A percentile compares a stretch with the other conserved stretches of the same genome.
phyloP scores from a whole-genome alignment of 2,888 invertebrate genomes.

The Leucozona laternaria region DNA sequence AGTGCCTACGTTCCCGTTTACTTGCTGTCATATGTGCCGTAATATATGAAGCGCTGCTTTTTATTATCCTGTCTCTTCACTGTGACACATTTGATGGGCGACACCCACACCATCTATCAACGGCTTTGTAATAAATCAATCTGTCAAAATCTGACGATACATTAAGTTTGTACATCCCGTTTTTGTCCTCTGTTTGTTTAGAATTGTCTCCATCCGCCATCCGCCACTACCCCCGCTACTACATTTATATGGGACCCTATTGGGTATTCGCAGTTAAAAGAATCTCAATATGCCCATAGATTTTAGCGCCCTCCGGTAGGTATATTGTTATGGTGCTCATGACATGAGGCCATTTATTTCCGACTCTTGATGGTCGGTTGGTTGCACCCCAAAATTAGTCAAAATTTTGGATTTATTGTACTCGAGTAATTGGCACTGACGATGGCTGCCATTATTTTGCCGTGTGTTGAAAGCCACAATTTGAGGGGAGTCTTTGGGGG shows the following conservation, averaged over 20 bases:
- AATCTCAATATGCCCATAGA: conserved; percentile 29
- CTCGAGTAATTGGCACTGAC: conserved; percentile 53
- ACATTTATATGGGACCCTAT: background rate
- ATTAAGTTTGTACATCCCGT: conserved; percentile 58
- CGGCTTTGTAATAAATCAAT: conserved; percentile 67
- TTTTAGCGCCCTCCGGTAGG: conserved; percentile 12
- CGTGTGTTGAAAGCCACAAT: conserved; percentile 48
- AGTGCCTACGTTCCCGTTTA: background rate
- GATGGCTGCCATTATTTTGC: conserved; percentile 31
- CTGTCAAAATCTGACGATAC: conserved; percentile 70
- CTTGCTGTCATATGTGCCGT: conserved; percentile 20
- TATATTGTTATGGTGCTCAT: conserved; percentile 22
- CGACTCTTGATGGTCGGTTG: conserved; percentile 50
- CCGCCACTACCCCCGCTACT: background rate
- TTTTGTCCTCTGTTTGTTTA: conserved; percentile 34
- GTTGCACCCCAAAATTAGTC: conserved; percentile 66
- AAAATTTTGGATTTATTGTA: conserved; percentile 63
- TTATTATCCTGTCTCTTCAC: conserved; percentile 65
- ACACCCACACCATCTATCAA: conserved; percentile 70
- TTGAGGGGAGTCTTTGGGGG: background rate
- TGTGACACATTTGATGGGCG: conserved; percentile 54
- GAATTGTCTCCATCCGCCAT: background rate
- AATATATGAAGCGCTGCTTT: conserved; percentile 53
- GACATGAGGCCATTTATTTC: conserved; percentile 63
- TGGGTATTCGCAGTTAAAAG: conserved; percentile 21